phyloP scores from a whole-genome alignment of 2,888 invertebrate species.

The Nomada lathburiana region DNA sequence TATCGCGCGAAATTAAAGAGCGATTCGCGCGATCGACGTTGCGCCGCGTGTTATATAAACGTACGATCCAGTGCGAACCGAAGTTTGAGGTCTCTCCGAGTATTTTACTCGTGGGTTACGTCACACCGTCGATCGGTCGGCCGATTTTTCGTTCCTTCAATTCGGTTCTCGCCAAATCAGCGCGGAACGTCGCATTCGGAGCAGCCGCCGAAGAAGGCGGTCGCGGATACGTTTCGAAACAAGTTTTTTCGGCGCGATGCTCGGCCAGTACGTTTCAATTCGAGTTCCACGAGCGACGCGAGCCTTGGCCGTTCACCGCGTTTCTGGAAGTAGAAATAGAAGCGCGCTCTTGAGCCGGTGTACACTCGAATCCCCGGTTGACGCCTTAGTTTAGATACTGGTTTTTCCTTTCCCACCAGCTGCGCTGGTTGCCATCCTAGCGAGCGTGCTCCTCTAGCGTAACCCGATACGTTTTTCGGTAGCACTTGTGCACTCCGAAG shows the following conservation, averaged over 20 bases:
- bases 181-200: no score
- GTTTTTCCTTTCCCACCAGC: constrained; percentile 42
- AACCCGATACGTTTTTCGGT: constrained; percentile 37
- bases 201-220: no score
- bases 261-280: constrained; percentile 58
- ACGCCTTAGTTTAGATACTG: constrained; percentile 40
- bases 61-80: constrained; percentile 63
- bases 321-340: constrained; percentile 76
- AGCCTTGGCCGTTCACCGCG: constrained; percentile 68
- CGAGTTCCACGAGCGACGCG: constrained; percentile 58
- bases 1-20: constrained; percentile 1
- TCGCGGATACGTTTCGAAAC: constrained; percentile 5
- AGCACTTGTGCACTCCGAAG: neutral
- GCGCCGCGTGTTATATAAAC: constrained; percentile 62
- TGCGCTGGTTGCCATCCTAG: neutral
- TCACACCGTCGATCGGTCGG: constrained; percentile 36
- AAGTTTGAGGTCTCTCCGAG: constrained; percentile 65
- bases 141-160: constrained; percentile 40
- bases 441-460: constrained; percentile 1
- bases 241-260: constrained; percentile 6
- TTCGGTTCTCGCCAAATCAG: constrained; percentile 1
- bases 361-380: constrained; percentile 43
- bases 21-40: constrained; percentile 35
- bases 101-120: constrained; percentile 66
- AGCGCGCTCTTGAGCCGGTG: constrained; percentile 42